A percentile compares a stretch with the other conserved stretches of the same genome.
phyloP scores from a whole-genome alignment of 2,888 invertebrate genomes.

The Ptilodon capucinus region DNA sequence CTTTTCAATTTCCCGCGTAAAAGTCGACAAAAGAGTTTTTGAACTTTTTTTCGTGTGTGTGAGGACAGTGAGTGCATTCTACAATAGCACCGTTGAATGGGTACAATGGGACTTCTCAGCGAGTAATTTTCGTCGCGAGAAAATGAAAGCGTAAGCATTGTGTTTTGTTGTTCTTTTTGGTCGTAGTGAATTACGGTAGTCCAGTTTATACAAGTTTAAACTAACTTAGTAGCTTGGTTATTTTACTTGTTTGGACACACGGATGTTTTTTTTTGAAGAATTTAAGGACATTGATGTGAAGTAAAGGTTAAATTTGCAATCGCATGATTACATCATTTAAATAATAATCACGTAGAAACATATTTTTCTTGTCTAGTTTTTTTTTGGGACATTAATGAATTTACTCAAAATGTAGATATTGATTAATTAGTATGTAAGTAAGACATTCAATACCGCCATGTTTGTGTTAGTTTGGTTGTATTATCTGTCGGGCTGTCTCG shows the following conservation, averaged over 20 bases:
- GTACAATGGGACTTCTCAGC: slow-evolving; percentile 66
- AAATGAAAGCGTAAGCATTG: slow-evolving; percentile 79
- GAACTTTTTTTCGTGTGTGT: slow-evolving; percentile 42
- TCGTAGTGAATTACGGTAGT: slow-evolving; percentile 14
- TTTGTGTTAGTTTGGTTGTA: slow-evolving; percentile 1
- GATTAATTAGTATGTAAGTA: no score
- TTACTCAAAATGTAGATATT: no score
- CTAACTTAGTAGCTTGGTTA: slow-evolving; percentile 5
- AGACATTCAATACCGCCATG: background rate
- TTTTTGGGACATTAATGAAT: no score
- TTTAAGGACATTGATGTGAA: no score
- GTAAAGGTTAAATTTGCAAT: no score
- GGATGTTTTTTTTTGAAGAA: slow-evolving; percentile 1
- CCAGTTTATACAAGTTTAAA: no score
- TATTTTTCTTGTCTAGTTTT: no score
- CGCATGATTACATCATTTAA: no score
- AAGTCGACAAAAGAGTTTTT: slow-evolving; percentile 30
- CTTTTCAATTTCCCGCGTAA: slow-evolving; percentile 12
- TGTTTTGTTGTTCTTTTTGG: slow-evolving; percentile 46
- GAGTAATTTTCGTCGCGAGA: slow-evolving; percentile 69
- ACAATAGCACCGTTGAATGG: slow-evolving; percentile 54
- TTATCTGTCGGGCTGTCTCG: slow-evolving; percentile 16
- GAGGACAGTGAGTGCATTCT: slow-evolving; percentile 49
- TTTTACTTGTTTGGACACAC: slow-evolving; percentile 4
- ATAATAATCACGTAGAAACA: no score